Evolutionary conservation across 2,888 invertebrate genomes (phyloP), one percentile per base, ranked within the genome.

Genomic region (Tipula confusa): DNA sequence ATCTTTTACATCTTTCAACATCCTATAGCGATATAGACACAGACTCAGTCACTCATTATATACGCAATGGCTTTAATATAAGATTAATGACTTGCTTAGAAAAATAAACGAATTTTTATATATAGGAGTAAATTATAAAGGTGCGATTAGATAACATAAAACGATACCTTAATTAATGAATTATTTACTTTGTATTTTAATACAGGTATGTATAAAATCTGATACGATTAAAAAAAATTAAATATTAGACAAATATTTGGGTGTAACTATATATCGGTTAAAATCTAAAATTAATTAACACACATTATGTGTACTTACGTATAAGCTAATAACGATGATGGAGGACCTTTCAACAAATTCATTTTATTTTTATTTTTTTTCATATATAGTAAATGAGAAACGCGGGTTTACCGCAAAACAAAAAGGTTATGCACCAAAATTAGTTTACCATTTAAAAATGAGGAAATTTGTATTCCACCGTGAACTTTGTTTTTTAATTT

Each of bases 151-250:
- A 64, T 64, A 64, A 64, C n/a, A n/a, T n/a, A n/a, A 31, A 31
- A 64, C 18, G 64, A 64, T 64, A 64, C 64, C 64, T 64, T 64
- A 64, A 64, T 64, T 64, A 64, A 64, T 64, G 64, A 64, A 64
- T 64, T 64, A 64, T 64, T 64, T 64, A 64, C 18, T 24, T 64
- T 64, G 24, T 24, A 64, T 64, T n/a, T 11, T 11, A 64, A 24
- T 64, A 18, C 64, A 11, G 24, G 24, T 24, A 24, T 18, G n/a
- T n/a, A 64, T 64, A 18, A 64, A 64, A 64, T 64, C 64, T 64
- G 24, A 48, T 48, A 48, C 48, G 48, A 48, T 18, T 48, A 38
- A 9, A 38, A 13, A 3, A 13, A 24, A 64, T n/a, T 38, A 38
- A n/a, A n/a, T 7, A 38, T 38, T 43, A 43, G 64, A 24, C 18